Evolutionary conservation across 2,888 invertebrate species (phyloP).

Genomic region (Trisateles emortualis): DNA sequence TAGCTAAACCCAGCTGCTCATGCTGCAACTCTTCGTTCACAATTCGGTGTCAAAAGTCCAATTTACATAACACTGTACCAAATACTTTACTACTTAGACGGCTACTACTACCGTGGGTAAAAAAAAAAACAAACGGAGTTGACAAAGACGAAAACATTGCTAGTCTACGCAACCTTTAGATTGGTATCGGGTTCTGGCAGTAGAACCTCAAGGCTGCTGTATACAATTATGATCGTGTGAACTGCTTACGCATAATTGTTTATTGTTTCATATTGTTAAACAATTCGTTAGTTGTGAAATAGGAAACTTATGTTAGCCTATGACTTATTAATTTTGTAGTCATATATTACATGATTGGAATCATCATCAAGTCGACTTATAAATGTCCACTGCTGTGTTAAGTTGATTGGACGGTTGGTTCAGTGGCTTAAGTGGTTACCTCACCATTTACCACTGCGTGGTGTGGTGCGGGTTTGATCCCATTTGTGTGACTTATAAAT

Average conservation of each 20-base stretch:
- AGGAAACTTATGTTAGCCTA: slow-evolving; percentile 56
- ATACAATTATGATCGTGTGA: slow-evolving; percentile 73
- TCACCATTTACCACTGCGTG: too few relatives aligned
- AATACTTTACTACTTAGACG: slow-evolving; percentile 27
- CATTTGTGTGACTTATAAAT: too few relatives aligned
- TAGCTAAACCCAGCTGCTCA: not conserved
- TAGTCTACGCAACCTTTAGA: slow-evolving; percentile 75
- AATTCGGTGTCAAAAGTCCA: slow-evolving; percentile 3
- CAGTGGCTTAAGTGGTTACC: too few relatives aligned
- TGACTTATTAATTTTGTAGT: slow-evolving; percentile 15
- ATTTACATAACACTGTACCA: slow-evolving; percentile 20
- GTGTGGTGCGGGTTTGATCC: too few relatives aligned
- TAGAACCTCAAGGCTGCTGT: slow-evolving; percentile 78
- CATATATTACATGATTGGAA: not conserved
- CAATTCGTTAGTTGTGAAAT: slow-evolving; percentile 63
- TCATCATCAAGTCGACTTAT: not conserved
- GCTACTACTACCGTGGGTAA: slow-evolving; percentile 18
- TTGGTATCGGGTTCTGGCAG: slow-evolving; percentile 68
- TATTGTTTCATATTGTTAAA: slow-evolving; percentile 67
- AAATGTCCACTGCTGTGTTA: too few relatives aligned
- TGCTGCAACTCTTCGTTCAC: slow-evolving; percentile 3
- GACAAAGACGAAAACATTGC: slow-evolving; percentile 47
- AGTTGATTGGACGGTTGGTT: too few relatives aligned
- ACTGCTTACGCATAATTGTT: slow-evolving; percentile 68
- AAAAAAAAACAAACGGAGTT: slow-evolving; percentile 39